phyloP scores from a whole-genome alignment of 1,140 invertebrate species.

The Sitobion miscanthi region DNA sequence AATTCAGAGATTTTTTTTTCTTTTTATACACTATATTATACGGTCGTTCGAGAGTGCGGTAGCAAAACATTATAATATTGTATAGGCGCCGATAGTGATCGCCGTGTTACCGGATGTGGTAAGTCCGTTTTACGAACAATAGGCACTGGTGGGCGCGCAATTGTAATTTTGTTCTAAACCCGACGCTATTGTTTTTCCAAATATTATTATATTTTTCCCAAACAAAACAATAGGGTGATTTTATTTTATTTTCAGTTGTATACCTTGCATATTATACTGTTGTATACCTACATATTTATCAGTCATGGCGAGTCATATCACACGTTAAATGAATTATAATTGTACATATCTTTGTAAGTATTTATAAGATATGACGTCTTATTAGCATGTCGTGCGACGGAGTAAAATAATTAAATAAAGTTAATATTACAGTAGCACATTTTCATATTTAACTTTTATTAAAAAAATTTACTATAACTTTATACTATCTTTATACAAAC shows the following conservation, averaged over 20 bases:
- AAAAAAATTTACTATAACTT: no score
- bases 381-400: not conserved
- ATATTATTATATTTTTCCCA: not conserved
- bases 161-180: slow-evolving; percentile 6
- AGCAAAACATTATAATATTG: slow-evolving; percentile 13
- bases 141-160: not conserved
- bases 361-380: not conserved
- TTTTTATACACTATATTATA: not conserved
- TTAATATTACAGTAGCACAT: not conserved
- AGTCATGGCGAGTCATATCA: not conserved
- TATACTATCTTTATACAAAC: no score
- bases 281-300: not conserved
- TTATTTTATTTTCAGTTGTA: not conserved
- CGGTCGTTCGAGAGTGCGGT: not conserved
- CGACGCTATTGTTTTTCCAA: not conserved
- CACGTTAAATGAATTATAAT: not conserved
- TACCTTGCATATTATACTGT: not conserved
- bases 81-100: not conserved
- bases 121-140: not conserved
- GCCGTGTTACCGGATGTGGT: slow-evolving; percentile 1
- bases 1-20: not conserved
- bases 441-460: no score
- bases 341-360: not conserved
- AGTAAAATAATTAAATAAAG: not conserved
- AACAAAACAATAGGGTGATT: not conserved